These are phyloP conservation scores for Ptiloglossa arizonensis DNA, from an alignment of 1,140 invertebrate species.

Conservation along the genomic window DNA sequence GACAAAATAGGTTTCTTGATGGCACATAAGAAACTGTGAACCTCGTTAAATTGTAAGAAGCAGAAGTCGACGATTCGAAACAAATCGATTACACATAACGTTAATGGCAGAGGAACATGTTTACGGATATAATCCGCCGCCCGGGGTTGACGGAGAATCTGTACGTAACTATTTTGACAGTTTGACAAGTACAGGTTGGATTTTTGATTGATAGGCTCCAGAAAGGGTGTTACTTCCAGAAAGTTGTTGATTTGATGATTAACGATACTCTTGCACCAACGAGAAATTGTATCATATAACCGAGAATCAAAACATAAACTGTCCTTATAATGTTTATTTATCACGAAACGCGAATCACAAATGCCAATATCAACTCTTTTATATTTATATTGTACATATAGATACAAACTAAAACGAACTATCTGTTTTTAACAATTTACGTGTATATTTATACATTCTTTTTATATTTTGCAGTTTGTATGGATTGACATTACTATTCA, in stretches of 20 bases:
- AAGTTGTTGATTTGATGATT: constrained; percentile 35
- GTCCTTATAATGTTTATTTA: background rate
- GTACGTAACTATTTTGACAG: constrained; percentile 78
- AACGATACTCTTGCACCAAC: background rate
- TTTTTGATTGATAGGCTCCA: constrained; percentile 62
- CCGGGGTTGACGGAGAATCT: constrained; percentile 76
- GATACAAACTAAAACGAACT: background rate
- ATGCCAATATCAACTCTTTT: constrained; percentile 5
- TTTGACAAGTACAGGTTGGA: constrained; percentile 78
- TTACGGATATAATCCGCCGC: constrained; percentile 79
- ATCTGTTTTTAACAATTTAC: background rate
- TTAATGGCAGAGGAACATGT: constrained; percentile 82
- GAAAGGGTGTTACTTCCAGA: constrained; percentile 47
- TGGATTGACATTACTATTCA: background rate
- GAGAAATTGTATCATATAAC: background rate
- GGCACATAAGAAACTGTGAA: constrained; percentile 75
- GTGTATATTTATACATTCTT: background rate
- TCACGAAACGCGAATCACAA: background rate
- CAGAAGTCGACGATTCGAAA: constrained; percentile 57
- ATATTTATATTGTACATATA: constrained; percentile 13
- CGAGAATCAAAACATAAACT: background rate
- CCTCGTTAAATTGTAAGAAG: constrained; percentile 60
- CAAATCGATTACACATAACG: constrained; percentile 69
- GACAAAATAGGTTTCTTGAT: constrained; percentile 79
- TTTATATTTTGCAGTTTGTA: background rate